These are phyloP conservation scores for Gnathonemus longibarbis DNA, from an alignment of 2,113 vertebrate genomes.

Conservation along the genomic window DNA sequence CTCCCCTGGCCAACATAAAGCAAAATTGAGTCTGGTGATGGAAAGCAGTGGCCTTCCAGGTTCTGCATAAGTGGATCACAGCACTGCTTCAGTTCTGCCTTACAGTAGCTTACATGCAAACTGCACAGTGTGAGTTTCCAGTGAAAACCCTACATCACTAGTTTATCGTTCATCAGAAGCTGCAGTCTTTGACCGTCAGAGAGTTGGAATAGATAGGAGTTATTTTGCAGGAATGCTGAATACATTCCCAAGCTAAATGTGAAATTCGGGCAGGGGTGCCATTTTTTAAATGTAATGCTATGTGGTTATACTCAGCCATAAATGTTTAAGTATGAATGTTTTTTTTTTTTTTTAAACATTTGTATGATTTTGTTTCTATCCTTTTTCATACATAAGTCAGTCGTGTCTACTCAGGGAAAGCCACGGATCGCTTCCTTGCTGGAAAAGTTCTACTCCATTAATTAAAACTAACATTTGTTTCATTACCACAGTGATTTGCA, in stretches of 20 bases:
- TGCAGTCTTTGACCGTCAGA: neutral
- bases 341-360: neutral
- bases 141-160: neutral
- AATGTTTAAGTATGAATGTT: neutral
- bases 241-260: neutral
- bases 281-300: neutral
- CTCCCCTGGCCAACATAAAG: neutral
- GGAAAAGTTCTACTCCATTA: neutral
- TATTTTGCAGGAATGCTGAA: neutral
- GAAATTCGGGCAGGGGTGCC: neutral
- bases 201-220: neutral
- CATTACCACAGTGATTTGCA: neutral
- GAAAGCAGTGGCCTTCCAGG: neutral
- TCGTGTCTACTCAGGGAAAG: neutral
- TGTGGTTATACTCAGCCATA: neutral
- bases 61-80: too few species aligned
- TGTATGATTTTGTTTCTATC: neutral
- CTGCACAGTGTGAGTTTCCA: neutral
- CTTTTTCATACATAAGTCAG: neutral
- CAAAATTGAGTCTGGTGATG: neutral
- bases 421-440: neutral
- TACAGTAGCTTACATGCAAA: too few species aligned
- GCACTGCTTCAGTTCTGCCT: too few species aligned
- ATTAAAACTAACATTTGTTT: neutral
- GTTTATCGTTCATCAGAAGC: neutral